These are phyloP conservation scores for Neostethus bicornis DNA, from an alignment of 2,797 vertebrate species.

Conservation along the genomic window DNA sequence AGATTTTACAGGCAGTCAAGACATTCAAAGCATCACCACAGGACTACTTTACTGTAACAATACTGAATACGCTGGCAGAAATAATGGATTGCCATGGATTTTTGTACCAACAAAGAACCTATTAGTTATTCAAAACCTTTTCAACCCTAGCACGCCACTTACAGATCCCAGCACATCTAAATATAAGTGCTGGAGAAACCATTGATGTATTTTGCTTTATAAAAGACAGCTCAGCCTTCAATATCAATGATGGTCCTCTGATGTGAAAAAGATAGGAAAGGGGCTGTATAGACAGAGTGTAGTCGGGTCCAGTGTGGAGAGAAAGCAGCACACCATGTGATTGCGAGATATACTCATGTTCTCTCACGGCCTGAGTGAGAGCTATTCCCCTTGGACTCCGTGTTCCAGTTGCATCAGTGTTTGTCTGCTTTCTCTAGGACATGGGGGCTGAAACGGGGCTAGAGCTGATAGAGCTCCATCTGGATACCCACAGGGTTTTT, in stretches of 20 bases:
- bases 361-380: constrained; percentile 69
- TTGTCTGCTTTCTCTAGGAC: constrained; percentile 65
- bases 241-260: constrained; percentile 74
- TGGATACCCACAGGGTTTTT: constrained; percentile 60
- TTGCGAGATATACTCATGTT: constrained; percentile 57
- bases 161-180: constrained; percentile 47
- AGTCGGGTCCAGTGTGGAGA: constrained; percentile 31
- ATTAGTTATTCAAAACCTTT: constrained; percentile 61
- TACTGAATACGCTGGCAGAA: constrained; percentile 34
- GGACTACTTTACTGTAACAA: constrained; percentile 18
- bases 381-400: constrained; percentile 67
- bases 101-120: constrained; percentile 36
- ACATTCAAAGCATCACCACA: constrained; percentile 18
- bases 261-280: constrained; percentile 54
- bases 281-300: constrained; percentile 57
- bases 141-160: constrained; percentile 40
- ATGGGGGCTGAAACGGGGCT: constrained; percentile 58
- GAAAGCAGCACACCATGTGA: constrained; percentile 66
- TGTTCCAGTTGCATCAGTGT: constrained; percentile 76
- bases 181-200: constrained; percentile 51
- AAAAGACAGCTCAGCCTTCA: constrained; percentile 62
- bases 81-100: constrained; percentile 46
- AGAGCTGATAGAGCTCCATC: constrained; percentile 58
- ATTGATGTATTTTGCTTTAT: constrained; percentile 68
- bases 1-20: constrained; percentile 11